These are phyloP conservation scores for Sarcophilus harrisii DNA, from an alignment of 2,797 vertebrate species.

Conservation along the genomic window DNA sequence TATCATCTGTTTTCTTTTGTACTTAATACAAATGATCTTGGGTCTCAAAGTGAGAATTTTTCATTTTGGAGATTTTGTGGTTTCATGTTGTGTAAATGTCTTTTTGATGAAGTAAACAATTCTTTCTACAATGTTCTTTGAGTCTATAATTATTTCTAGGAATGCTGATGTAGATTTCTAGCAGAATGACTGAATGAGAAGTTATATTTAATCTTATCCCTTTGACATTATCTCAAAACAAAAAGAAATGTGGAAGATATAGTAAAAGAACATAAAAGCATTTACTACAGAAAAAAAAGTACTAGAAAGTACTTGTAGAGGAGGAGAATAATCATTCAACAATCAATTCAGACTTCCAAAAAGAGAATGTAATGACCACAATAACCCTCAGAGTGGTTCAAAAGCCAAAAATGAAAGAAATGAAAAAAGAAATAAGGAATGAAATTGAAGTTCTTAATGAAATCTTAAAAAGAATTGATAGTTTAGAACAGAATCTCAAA, in stretches of 20 bases:
- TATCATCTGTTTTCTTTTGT: accelerated
- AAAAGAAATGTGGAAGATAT: neutral
- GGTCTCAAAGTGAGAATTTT: neutral
- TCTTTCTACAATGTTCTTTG: neutral
- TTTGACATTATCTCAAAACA: neutral
- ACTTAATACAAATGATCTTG: neutral
- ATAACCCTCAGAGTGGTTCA: neutral
- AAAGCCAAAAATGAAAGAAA: neutral
- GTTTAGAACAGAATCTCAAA: neutral
- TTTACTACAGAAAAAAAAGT: neutral
- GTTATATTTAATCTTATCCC: neutral
- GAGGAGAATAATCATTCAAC: neutral
- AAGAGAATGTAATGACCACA: neutral
- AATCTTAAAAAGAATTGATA: neutral
- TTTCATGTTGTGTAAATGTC: neutral
- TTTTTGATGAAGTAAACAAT: neutral
- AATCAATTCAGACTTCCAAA: neutral
- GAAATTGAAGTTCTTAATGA: neutral
- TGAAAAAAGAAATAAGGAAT: neutral
- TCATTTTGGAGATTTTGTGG: neutral
- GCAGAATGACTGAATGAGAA: neutral
- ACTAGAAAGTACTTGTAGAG: neutral
- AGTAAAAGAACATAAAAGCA: neutral
- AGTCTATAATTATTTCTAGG: neutral
- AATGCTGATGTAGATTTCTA: neutral